Conservation (phyloP, 2,113 vertebrate species). For the Prunella himalayana region DNA sequence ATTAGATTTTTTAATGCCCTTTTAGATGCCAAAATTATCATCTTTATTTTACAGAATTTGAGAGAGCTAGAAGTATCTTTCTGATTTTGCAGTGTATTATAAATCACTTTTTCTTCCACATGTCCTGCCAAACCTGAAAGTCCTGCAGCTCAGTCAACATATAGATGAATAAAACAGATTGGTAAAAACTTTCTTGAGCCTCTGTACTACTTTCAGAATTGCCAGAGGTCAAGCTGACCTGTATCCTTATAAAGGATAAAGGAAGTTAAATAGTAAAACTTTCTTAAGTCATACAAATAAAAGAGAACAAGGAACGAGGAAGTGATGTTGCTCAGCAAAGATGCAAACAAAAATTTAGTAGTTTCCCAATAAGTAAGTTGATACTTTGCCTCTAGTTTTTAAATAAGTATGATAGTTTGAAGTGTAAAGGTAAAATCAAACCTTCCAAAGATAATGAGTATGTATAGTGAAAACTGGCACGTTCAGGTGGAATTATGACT, state of each 20-base stretch:
- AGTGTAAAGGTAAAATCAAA: background rate
- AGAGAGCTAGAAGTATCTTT: background rate
- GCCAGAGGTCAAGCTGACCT: constrained; percentile 20
- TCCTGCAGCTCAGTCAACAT: background rate
- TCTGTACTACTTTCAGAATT: background rate
- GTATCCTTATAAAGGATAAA: background rate
- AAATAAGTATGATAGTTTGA: background rate
- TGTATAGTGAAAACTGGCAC: background rate
- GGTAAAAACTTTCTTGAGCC: background rate
- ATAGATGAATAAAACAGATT: constrained; percentile 11
- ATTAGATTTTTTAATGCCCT: background rate
- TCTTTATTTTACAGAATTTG: background rate
- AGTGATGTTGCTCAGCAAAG: background rate
- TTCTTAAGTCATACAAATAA: constrained; percentile 22
- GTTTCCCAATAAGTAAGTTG: background rate
- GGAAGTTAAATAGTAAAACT: constrained; percentile 24
- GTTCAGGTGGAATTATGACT: background rate
- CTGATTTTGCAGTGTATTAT: background rate
- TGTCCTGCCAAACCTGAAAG: constrained; percentile 26
- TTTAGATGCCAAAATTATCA: background rate
- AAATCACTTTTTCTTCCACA: background rate
- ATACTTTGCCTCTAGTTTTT: background rate
- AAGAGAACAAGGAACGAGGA: constrained; percentile 45
- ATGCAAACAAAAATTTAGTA: background rate
- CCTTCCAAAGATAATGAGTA: background rate